Evolutionary conservation across 2,888 invertebrate genomes (phyloP).

Genomic region (Parthenolecanium corni): DNA sequence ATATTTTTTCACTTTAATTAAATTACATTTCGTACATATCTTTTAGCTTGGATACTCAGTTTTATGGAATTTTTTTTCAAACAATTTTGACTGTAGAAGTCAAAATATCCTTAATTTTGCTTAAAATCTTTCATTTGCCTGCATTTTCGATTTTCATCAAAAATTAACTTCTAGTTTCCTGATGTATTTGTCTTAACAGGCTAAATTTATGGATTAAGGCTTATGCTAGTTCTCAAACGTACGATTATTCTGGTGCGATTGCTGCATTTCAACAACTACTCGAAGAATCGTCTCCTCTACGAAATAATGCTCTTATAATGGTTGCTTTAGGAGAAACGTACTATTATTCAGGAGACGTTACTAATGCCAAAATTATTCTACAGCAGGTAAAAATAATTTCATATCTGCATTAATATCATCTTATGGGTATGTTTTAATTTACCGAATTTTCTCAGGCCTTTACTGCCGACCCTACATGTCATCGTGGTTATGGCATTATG

Average conservation of each 20-base stretch:
- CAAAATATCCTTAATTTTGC: slow-evolving; percentile 12
- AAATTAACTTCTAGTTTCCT: too few species aligned
- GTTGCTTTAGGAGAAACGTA: slow-evolving; percentile 60
- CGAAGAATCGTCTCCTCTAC: slow-evolving; percentile 51
- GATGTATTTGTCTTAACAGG: too few species aligned
- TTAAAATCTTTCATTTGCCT: too few species aligned
- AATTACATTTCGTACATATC: not conserved
- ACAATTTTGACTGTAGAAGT: too few species aligned
- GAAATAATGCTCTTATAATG: slow-evolving; percentile 55
- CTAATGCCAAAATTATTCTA: slow-evolving; percentile 48
- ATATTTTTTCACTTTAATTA: not conserved
- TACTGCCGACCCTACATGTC: slow-evolving; percentile 44
- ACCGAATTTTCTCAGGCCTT: slow-evolving; percentile 39
- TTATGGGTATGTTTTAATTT: too few species aligned
- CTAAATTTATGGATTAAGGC: slow-evolving; percentile 52
- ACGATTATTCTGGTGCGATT: slow-evolving; percentile 55
- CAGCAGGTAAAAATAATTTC: slow-evolving; percentile 40
- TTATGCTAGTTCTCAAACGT: slow-evolving; percentile 43
- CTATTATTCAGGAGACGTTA: slow-evolving; percentile 58
- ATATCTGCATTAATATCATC: too few species aligned
- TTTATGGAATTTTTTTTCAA: not conserved
- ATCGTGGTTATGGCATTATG: slow-evolving; percentile 52
- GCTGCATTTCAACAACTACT: slow-evolving; percentile 50
- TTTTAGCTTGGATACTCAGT: not conserved
- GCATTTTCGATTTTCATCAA: too few species aligned